Evolutionary conservation across 1,140 invertebrate species (phyloP), one percentile per base, ranked within the genome.

Genomic region (Drosophila yakuba): DNA sequence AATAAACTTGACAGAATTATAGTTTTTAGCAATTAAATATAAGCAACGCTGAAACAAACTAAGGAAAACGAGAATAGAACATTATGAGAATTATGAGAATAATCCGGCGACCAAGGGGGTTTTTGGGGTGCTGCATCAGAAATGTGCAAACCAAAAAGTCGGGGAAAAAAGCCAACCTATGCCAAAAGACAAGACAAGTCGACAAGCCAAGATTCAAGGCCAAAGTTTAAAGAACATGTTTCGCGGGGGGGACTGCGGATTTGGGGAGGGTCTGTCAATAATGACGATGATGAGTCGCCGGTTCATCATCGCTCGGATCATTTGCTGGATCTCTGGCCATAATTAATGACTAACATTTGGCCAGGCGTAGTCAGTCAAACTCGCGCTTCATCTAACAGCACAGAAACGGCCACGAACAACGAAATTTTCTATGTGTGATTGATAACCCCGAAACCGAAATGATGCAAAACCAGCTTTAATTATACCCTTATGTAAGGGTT

Each of bases 261-360:
- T 12, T 2, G 74, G 15, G 17, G 58, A 28, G 43, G 43, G 43
- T 71, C 73, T 89, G 84, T 89, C 84, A 89, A 89, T 89, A 89
- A 89, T 86, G 83, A 86, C 83, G 79, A 88, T 89, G 84, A 89
- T 86, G 82, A 81, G 78, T 79, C 74, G 76, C 75, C 62, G 76
- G 67, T 76, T 75, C 72, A 66, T 75, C 72, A 78, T 78, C 59
- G 66, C 74, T 48, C 68, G 41, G 74, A 78, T 69, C 75, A 77
- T 72, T 78, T 72, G 66, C 54, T 80, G 45, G 51, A 78, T 75
- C 54, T 79, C 76, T 48, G 81, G 67, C 76, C 76, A 83, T 88
- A 89, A 89, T 89, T 89, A 89, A 89, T 89, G 84, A 89, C 85
- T 89, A 89, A 84, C 86, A 83, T 89, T 88, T 71, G 72, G 85